Evolutionary conservation across 2,888 invertebrate species (phyloP).

Genomic region (Theretra japonica): DNA sequence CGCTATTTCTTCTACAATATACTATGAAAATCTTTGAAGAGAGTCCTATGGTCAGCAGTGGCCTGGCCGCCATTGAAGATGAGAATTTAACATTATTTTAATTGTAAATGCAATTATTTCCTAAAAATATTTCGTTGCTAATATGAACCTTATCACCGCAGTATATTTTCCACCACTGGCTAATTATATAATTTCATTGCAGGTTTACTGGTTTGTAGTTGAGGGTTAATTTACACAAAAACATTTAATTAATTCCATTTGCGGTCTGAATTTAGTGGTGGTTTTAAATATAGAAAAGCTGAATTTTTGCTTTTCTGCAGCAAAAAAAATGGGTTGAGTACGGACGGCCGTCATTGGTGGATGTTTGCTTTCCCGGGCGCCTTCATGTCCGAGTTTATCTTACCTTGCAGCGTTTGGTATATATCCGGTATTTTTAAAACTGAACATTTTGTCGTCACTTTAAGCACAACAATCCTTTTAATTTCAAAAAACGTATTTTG

Average conservation of each 20-base stretch:
- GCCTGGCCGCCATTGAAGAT: no score
- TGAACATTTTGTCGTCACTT: background rate
- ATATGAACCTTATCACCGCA: no score
- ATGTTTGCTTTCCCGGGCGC: conserved; percentile 1
- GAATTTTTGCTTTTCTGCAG: background rate
- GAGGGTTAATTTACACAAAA: background rate
- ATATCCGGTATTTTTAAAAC: background rate
- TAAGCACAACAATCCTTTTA: no score
- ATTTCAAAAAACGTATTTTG: no score
- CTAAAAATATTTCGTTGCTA: no score
- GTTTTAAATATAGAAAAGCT: background rate
- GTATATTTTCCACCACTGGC: no score
- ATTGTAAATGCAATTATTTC: no score
- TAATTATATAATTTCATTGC: no score
- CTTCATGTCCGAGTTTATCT: background rate
- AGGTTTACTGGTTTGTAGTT: background rate
- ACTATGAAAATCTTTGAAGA: no score
- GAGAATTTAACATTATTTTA: no score
- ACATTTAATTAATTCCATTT: conserved; percentile 2
- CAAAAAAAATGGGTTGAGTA: conserved; percentile 4
- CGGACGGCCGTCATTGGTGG: background rate
- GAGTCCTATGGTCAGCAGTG: no score
- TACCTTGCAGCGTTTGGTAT: background rate
- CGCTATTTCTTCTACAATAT: no score
- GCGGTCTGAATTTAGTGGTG: background rate